phyloP scores from a whole-genome alignment of 2,797 vertebrate genomes.

The Prionace glauca region DNA sequence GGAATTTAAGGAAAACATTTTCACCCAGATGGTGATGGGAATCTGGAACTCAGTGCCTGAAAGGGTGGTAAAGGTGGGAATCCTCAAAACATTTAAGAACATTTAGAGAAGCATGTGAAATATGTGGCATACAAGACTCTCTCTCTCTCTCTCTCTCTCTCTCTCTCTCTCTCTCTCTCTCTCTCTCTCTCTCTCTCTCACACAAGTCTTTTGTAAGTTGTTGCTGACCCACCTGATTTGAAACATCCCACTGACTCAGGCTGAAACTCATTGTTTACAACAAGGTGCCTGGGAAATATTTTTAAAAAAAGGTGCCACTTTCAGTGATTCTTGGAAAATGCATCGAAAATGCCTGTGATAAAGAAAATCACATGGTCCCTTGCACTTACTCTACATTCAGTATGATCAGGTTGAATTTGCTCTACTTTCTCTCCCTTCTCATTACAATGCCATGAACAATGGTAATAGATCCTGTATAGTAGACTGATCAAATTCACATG shows the following conservation, averaged over 20 bases:
- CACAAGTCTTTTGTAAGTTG: background rate
- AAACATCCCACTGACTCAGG: background rate
- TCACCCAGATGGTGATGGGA: too few relatives aligned
- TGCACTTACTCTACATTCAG: background rate
- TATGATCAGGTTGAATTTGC: background rate
- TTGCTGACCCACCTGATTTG: background rate
- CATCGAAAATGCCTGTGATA: background rate
- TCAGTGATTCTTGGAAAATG: background rate
- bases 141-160: too few relatives aligned
- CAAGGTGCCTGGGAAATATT: background rate
- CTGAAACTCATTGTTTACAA: background rate
- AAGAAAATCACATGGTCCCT: background rate
- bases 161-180: too few relatives aligned
- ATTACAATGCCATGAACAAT: background rate
- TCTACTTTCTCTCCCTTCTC: background rate
- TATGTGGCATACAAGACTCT: too few relatives aligned
- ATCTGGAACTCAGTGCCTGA: too few relatives aligned
- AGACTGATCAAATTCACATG: background rate
- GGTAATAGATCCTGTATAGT: background rate
- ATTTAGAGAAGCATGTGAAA: too few relatives aligned
- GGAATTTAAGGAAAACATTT: too few relatives aligned
- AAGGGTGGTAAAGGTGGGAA: too few relatives aligned
- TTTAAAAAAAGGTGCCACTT: background rate
- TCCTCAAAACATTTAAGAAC: too few relatives aligned
- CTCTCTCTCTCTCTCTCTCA: too few relatives aligned